Percentiles rank a stretch among this genome's conserved stretches.
phyloP scores from a whole-genome alignment of 1,140 invertebrate genomes.

The Phenacoccus solenopsis region DNA sequence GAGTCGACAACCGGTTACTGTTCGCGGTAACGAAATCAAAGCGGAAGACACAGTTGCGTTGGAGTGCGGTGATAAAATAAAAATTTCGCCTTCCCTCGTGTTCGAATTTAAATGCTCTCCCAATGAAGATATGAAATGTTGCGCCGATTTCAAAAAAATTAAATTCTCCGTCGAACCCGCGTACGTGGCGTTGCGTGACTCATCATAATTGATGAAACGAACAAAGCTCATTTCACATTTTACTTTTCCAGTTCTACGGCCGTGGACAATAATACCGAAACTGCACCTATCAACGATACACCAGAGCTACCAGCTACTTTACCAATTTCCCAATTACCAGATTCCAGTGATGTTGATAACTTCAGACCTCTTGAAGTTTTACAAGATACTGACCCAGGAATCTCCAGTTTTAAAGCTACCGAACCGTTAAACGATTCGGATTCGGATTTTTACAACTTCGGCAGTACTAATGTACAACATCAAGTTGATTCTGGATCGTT shows the following conservation, averaged over 20 bases:
- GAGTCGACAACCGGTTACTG: neutral
- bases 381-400: neutral
- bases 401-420: neutral
- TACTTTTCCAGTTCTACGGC: neutral
- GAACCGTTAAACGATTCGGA: neutral
- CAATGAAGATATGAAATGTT: neutral
- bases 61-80: neutral
- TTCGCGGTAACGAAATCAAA: neutral
- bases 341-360: neutral
- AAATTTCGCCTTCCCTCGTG: neutral
- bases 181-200: neutral
- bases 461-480: neutral
- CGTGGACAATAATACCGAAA: too few species aligned
- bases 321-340: neutral
- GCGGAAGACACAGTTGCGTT: neutral
- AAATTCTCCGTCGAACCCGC: neutral
- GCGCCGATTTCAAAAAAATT: neutral
- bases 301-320: neutral
- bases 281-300: neutral
- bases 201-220: too few species aligned
- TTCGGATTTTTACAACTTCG: too few species aligned
- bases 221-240: too few species aligned
- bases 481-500: neutral
- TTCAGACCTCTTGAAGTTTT: neutral
- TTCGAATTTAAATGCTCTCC: slow-evolving; percentile 11